phyloP scores from a whole-genome alignment of 35 echinoderm and acorn worm species.

The Diadema setosum region DNA sequence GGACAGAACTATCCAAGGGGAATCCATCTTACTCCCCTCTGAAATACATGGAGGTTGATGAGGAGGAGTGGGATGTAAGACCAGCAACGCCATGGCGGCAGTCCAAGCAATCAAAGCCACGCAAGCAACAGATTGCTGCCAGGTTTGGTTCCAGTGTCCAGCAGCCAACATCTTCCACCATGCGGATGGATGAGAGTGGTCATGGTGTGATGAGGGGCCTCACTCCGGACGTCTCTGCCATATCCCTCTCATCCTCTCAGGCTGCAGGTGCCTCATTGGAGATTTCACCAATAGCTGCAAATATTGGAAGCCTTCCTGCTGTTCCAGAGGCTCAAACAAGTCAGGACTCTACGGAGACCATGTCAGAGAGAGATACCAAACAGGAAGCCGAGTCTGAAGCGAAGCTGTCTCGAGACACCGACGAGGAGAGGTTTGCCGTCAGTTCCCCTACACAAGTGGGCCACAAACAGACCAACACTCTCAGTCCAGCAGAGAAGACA shows the following conservation, averaged over 20 bases:
- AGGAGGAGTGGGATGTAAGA: conserved; percentile 7
- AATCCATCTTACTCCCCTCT: neutral
- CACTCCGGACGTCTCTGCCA: neutral
- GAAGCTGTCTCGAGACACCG: no score
- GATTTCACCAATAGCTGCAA: no score
- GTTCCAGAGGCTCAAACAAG: no score
- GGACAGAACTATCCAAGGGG: neutral
- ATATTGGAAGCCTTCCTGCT: no score
- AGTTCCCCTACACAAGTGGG: neutral
- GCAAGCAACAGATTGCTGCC: neutral
- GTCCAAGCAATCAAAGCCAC: neutral
- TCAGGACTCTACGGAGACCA: no score
- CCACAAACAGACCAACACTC: no score
- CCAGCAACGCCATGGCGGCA: neutral
- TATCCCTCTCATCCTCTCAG: neutral
- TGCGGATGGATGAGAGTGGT: neutral
- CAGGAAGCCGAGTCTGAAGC: no score
- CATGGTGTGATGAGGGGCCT: neutral
- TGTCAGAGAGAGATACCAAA: no score
- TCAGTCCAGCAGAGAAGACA: neutral
- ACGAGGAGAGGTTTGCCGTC: no score
- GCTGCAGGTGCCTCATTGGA: no score
- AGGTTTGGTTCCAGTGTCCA: neutral
- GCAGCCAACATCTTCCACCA: neutral
- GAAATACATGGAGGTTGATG: neutral